Evolutionary conservation across 2,113 vertebrate species (phyloP), one percentile per base, ranked within the genome.

Genomic region (Dermatemys mawii): DNA sequence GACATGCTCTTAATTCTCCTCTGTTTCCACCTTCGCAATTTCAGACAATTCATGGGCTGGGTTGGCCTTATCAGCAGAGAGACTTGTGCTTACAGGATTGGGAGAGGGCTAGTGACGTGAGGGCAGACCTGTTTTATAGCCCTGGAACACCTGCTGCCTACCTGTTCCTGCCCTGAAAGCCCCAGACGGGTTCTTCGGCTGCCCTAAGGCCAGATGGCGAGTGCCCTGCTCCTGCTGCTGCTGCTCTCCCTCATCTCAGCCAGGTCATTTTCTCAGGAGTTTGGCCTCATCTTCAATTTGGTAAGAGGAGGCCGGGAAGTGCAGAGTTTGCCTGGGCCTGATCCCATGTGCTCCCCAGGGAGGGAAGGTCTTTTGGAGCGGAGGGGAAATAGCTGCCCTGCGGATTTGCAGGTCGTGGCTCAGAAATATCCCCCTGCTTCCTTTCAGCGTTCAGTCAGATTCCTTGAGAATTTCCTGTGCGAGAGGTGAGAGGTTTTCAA

Each of bases 281-380:
- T 88, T 46, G 98, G 98, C 14, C 41, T 98, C 70, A 0, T 98
- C 78, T 0, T 98, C 24, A 95, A 96, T 84, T 89, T 98, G 98
- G 98, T 98, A 95, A 98, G 97, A 88, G 63, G 75, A 49, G 38
- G 26, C 50, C 24, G 4, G n/a, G n/a, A 19, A 24, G 44, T 41
- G 32, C 41, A 14, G 35, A 48, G 6, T 78, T 41, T 35, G 78
- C n/a, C 44, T 63, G 22, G 53, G 7, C 29, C 55, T 78, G 50
- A 24, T 49, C 26, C 54, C 76, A 41, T 10, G 24, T 14, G 10
- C 53, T 76, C 67, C 41, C 44, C 14, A 83, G 35, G 41, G 38
- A 44, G 14, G 44, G 38, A 55, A n/a, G 26, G 21, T 44, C 60
- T 29, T 41, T 51, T 16, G 12, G 35, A 17, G 35, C 13, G 2